Conservation (phyloP, 2,113 vertebrate genomes). For the Fulmarus glacialis region DNA sequence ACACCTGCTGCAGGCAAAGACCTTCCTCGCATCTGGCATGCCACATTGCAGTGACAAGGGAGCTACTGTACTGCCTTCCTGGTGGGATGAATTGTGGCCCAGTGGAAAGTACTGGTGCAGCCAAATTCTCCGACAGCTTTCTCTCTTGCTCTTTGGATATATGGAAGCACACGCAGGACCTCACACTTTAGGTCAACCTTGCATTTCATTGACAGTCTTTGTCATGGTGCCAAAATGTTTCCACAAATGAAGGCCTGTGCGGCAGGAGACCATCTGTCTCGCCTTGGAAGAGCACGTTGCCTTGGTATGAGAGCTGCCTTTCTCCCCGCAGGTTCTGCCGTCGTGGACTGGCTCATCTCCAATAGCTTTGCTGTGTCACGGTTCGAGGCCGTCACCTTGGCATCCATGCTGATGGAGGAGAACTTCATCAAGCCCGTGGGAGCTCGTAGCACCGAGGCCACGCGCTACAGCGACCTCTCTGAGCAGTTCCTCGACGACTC, state of each 20-base stretch:
- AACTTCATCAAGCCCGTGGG: slow-evolving; percentile 85
- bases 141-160: neutral
- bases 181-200: neutral
- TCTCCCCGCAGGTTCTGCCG: slow-evolving; percentile 80
- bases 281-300: neutral
- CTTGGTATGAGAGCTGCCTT: neutral
- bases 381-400: slow-evolving; percentile 86
- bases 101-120: neutral
- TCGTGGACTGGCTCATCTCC: slow-evolving; percentile 95
- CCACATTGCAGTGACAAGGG: neutral
- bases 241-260: neutral
- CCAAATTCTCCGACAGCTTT: neutral
- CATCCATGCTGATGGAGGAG: slow-evolving; percentile 90
- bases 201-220: neutral
- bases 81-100: neutral
- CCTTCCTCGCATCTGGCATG: neutral
- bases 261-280: neutral
- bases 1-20: neutral
- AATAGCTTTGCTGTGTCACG: slow-evolving; percentile 80
- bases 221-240: neutral
- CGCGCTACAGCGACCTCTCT: slow-evolving; percentile 77
- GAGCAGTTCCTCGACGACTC: slow-evolving; percentile 93
- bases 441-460: slow-evolving; percentile 80
- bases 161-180: neutral
- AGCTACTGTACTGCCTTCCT: neutral